Evolutionary conservation across 1,140 invertebrate species (phyloP).

Genomic region (Whitmania pigra): DNA sequence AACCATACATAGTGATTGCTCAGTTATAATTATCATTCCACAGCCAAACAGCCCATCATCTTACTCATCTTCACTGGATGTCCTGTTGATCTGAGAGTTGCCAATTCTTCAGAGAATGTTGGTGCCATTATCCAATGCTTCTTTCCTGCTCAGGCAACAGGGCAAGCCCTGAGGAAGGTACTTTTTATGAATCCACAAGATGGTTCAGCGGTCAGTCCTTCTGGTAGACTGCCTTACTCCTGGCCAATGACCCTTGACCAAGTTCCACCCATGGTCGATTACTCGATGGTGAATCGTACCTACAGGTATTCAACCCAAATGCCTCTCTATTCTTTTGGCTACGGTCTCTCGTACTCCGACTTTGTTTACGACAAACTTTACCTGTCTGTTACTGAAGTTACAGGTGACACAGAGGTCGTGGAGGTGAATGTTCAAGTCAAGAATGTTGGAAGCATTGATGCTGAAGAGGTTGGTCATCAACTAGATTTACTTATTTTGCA

Average conservation of each 20-base stretch:
- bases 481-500: neutral
- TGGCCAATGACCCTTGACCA: conserved; percentile 23
- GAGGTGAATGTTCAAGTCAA: conserved; percentile 19
- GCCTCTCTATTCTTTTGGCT: conserved; percentile 26
- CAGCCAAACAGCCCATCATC: conserved; percentile 18
- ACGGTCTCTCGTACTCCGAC: conserved; percentile 26
- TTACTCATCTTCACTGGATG: conserved; percentile 22
- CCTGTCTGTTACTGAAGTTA: conserved; percentile 12
- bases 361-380: conserved; percentile 23
- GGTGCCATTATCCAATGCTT: conserved; percentile 24
- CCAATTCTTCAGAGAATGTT: conserved; percentile 1
- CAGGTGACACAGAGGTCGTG: conserved; percentile 8
- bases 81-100: conserved; percentile 19
- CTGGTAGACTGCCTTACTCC: conserved; percentile 25
- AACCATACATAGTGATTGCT: neutral
- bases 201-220: conserved; percentile 24
- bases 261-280: conserved; percentile 22
- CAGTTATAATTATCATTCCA: neutral
- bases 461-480: conserved; percentile 25
- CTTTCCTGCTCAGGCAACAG: conserved; percentile 23
- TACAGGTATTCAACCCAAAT: conserved; percentile 21
- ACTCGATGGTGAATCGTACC: conserved; percentile 23
- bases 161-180: conserved; percentile 20
- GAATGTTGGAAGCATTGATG: conserved; percentile 22
- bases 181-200: conserved; percentile 3